Conservation (phyloP, 2,888 invertebrate species). For the Ennomos erosarius region DNA sequence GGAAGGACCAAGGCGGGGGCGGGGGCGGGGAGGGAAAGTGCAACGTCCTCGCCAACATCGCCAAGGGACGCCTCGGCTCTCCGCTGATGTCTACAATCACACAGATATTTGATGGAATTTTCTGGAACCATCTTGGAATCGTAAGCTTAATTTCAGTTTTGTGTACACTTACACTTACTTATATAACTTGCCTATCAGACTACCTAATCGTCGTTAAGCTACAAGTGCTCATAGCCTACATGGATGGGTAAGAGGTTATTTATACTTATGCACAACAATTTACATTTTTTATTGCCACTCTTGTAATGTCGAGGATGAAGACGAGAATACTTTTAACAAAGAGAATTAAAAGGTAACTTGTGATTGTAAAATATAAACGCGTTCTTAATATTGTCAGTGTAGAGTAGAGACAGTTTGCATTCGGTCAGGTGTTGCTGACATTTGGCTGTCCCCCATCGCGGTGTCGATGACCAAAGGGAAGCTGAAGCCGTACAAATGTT, state of each 20-base stretch:
- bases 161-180: no score
- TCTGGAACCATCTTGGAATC: slow-evolving; percentile 33
- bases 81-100: slow-evolving; percentile 45
- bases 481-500: slow-evolving; percentile 75
- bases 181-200: no score
- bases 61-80: slow-evolving; percentile 70
- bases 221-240: no score
- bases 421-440: slow-evolving; percentile 49
- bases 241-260: no score
- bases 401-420: not conserved
- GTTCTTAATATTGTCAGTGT: no score
- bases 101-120: slow-evolving; percentile 36
- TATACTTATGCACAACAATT: no score
- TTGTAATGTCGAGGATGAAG: not conserved
- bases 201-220: no score
- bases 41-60: slow-evolving; percentile 84
- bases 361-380: no score
- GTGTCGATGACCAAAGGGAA: slow-evolving; percentile 81
- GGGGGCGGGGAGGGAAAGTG: slow-evolving; percentile 70
- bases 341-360: no score
- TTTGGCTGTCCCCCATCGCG: slow-evolving; percentile 61
- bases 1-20: slow-evolving; percentile 67
- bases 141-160: slow-evolving; percentile 4
- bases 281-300: no score
- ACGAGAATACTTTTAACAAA: not conserved